phyloP scores from a whole-genome alignment of 2,888 invertebrate species.

The Calephelis perditalis region DNA sequence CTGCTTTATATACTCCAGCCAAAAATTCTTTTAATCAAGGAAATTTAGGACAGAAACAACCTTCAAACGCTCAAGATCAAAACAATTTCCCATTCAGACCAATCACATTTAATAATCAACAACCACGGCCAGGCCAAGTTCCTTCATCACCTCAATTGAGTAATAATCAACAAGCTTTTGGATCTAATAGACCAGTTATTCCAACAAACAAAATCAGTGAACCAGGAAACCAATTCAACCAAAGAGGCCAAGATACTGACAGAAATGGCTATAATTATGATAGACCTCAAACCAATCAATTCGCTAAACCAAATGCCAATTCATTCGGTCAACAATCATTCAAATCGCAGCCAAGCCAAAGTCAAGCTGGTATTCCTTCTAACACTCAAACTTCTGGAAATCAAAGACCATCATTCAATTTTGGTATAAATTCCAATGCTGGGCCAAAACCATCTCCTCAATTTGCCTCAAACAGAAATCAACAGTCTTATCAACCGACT shows the following conservation, averaged over 20 bases:
- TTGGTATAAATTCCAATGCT: neutral
- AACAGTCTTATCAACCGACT: neutral
- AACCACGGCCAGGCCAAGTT: neutral
- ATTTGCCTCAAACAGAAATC: neutral
- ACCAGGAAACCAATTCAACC: neutral
- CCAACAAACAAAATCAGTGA: conserved; percentile 2
- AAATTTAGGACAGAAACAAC: conserved; percentile 13
- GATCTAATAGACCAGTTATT: neutral
- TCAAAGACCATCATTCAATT: neutral
- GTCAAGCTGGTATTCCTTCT: conserved; percentile 1
- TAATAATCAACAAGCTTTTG: neutral
- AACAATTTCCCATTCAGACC: neutral
- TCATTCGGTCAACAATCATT: conserved; percentile 10
- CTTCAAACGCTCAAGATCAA: conserved; percentile 11
- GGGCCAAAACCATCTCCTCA: neutral
- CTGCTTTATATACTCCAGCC: conserved; percentile 8
- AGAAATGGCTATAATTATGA: conserved; percentile 16
- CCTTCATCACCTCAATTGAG: neutral
- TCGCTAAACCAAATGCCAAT: conserved; percentile 16
- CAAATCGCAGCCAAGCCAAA: conserved; percentile 5
- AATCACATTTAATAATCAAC: conserved; percentile 3
- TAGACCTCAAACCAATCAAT: conserved; percentile 10
- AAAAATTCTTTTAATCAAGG: conserved; percentile 11
- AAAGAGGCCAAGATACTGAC: conserved; percentile 21
- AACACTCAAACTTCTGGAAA: neutral